Evolutionary conservation across 2,888 invertebrate species (phyloP), one percentile per base, ranked within the genome.

Genomic region (Pachliopta kotzebuea): DNA sequence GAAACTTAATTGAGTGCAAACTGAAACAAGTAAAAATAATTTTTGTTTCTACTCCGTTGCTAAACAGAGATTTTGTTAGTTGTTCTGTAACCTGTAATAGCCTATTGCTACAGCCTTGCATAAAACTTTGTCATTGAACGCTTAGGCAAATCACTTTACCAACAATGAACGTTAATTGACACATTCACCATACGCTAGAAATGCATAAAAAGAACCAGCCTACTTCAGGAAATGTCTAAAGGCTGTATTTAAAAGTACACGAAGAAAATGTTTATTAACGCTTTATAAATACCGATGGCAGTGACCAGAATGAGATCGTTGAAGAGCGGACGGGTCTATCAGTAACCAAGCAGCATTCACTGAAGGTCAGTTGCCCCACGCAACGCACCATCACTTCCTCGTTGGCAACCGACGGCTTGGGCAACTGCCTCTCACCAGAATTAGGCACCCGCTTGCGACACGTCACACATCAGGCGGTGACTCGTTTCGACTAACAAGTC

Each of bases 371-470:
- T 87, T 83, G 80, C 84, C 81, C 81, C 83, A 86, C 83, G 77
- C 59, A 54, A 24, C 58, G 26, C 75, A 78, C 86, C 85, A 83
- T 87, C 84, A 81, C 87, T 90, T 89, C 89, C 90, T 90, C 68
- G 84, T 88, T 83, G 84, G 83, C 83, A 83, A 85, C 79, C 80
- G 69, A 49, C 65, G 50, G 73, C 85, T 87, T 88, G 78, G 73
- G 85, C 78, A 89, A 88, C 80, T 77, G 75, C 89, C 89, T 87
- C 88, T 88, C 87, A 87, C 89, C 81, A 79, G 85, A 86, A 85
- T 85, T 83, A 84, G 86, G 83, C 81, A 77, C 81, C 76, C 73
- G 74, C 73, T 85, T 86, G 79, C 86, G 77, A 82, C 81, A 83
- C 76, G 72, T 69, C 71, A 72, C 71, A 74, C 70, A 71, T 63